Base-by-base conservation (phyloP, 2,888 invertebrate genomes). In the Nephrocerus scutellatus region DNA sequence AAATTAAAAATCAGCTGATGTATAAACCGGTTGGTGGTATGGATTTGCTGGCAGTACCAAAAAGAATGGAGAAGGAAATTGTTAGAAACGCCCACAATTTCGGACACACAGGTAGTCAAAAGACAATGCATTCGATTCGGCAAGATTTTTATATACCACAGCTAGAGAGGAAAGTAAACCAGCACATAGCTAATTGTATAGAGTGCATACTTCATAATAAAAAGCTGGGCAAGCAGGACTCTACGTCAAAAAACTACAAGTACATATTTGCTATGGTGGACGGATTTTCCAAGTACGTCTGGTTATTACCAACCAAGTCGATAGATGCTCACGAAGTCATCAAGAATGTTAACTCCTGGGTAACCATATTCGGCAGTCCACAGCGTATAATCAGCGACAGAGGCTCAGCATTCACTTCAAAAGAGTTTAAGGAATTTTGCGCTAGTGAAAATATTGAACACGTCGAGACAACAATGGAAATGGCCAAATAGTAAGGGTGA, bases 211-310 rank as follows among this genome's bases (percentile, higher is more conserved):
- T 48, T 3, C 23, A 19, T 7, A 40, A 39, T 22, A 26, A 29
- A 14, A 47, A 63, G 34, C 38, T 32, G 3, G 62, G 63, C 2
- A 62, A 58, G 36, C 46, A 59, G 24, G 48, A 41, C 12, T 19
- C 36, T 54, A 63, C 41, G 4, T 6, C 24, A 8, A 50, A 50
- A 30, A 19, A 39, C 6, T 49, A 49, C 31, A 39, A 35, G n/a
- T 36, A 44, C 18, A 30, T 48, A 21, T 31, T 42, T n/a, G 44
- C 42, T 8, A 24, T 40, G 5, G 25, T 43, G 7, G 46, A 49
- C 12, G 29, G 39, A 0, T 49, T 47, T 23, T 38, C 40, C 1
- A 48, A 44, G 10, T 47, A 30, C 32, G 31, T 22, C 13, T 48
- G 41, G 37, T 18, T 44, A 18, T 41, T 18, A 20, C 19, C 33